Evolutionary conservation across 2,888 invertebrate species (phyloP).

Genomic region (Beris morrisii): DNA sequence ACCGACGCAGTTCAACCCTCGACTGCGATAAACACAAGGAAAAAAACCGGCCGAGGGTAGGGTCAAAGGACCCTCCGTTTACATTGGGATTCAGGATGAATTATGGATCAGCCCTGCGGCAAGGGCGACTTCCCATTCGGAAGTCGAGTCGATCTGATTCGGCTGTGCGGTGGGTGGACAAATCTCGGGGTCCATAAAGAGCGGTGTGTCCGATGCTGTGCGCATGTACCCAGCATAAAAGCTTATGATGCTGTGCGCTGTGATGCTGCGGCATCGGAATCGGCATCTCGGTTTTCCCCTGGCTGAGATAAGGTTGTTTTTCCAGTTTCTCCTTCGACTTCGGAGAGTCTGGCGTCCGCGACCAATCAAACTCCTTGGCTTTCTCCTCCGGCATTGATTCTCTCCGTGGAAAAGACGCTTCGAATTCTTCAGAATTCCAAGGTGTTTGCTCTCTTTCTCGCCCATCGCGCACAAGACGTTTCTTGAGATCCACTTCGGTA

Average conservation of each 20-base stretch:
- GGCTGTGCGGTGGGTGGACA: not conserved
- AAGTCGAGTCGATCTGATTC: conserved; percentile 12
- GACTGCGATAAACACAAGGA: too few relatives aligned
- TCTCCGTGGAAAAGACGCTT: conserved; percentile 18
- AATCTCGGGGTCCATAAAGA: not conserved
- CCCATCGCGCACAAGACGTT: conserved; percentile 18
- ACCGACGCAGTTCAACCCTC: too few relatives aligned
- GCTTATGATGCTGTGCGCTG: not conserved
- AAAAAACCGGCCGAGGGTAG: too few relatives aligned
- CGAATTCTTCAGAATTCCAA: conserved; percentile 6
- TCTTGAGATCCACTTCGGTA: conserved; percentile 27
- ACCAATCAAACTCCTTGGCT: conserved; percentile 3
- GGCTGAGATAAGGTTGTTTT: not conserved
- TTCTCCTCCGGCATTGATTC: conserved; percentile 4
- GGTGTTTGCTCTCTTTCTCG: not conserved
- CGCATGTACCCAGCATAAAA: not conserved
- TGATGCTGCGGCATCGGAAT: not conserved
- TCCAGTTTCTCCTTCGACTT: conserved; percentile 16
- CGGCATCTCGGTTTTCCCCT: not conserved
- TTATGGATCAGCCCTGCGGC: conserved; percentile 21
- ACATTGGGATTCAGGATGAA: not conserved
- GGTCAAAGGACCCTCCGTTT: conserved; percentile 24
- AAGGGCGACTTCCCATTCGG: conserved; percentile 27
- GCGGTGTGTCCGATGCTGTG: not conserved
- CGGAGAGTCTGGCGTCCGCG: conserved; percentile 2